phyloP scores from a whole-genome alignment of 2,888 invertebrate species.

The Zaprionus bogoriensis region DNA sequence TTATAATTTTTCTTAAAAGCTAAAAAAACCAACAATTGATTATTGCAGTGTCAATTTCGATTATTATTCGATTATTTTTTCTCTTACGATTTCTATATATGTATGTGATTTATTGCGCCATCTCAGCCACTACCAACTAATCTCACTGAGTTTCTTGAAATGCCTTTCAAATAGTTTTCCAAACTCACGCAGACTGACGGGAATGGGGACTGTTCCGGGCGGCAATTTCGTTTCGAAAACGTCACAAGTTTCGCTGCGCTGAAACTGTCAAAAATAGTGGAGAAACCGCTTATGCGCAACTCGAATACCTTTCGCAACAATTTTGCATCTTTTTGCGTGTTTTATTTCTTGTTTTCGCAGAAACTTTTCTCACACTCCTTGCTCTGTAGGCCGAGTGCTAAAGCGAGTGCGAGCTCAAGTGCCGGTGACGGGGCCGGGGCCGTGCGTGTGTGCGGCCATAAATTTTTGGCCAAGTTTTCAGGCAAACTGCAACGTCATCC shows the following conservation, averaged over 20 bases:
- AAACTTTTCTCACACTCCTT: background rate
- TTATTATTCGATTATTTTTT: no score
- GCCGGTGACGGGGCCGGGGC: background rate
- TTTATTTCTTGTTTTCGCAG: background rate
- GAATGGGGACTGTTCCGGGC: background rate
- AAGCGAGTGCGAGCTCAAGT: background rate
- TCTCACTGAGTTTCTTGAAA: no score
- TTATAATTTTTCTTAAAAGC: no score
- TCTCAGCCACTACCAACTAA: no score
- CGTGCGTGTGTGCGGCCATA: slow-evolving; percentile 12
- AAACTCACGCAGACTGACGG: no score
- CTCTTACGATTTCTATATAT: no score
- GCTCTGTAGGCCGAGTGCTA: slow-evolving; percentile 2
- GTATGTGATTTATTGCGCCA: no score
- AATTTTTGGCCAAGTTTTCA: slow-evolving; percentile 39
- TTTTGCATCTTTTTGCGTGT: background rate
- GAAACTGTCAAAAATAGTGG: background rate
- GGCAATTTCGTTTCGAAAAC: background rate
- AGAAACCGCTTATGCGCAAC: background rate
- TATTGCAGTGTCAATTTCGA: no score
- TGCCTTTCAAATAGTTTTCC: background rate
- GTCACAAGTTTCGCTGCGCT: background rate
- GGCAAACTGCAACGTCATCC: slow-evolving; percentile 45
- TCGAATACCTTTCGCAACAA: slow-evolving; percentile 5
- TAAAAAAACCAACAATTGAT: no score